Evolutionary conservation across 2,113 vertebrate species (phyloP).

Genomic region (Pomatorhinus ruficollis): DNA sequence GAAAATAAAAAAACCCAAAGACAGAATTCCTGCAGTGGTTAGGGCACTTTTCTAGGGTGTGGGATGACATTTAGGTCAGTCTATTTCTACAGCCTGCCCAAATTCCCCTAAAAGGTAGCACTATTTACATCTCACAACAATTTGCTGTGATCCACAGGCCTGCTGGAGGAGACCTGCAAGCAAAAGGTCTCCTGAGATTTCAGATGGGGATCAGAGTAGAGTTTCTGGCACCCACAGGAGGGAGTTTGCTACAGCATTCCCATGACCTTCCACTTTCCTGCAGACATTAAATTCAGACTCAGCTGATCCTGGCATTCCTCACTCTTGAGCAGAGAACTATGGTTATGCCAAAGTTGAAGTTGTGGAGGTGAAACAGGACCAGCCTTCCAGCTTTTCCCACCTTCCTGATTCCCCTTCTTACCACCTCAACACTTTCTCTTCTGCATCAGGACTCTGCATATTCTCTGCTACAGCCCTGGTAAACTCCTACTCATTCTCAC

Average conservation of each 20-base stretch:
- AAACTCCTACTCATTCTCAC: background rate
- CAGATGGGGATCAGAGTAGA: no score
- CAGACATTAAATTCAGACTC: background rate
- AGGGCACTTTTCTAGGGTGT: background rate
- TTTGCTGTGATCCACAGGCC: background rate
- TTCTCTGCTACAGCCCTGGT: background rate
- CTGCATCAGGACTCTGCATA: background rate
- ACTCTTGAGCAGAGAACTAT: background rate
- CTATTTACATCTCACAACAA: rapidly evolving
- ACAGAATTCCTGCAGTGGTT: background rate
- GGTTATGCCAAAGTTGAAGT: background rate
- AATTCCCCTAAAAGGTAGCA: background rate
- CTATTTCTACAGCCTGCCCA: background rate
- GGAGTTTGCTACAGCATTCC: background rate
- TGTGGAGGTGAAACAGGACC: background rate
- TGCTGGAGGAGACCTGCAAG: background rate
- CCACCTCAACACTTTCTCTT: background rate
- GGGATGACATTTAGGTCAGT: background rate
- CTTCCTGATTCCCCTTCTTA: background rate
- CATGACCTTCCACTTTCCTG: background rate
- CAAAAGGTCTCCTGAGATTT: background rate
- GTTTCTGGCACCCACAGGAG: background rate
- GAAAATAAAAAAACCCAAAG: background rate
- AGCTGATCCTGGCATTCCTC: background rate
- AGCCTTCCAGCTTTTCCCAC: no score